Percentiles rank a stretch among this genome's conserved stretches.
Conservation (phyloP, 2,113 vertebrate species). For the Thalassoma bifasciatum region DNA sequence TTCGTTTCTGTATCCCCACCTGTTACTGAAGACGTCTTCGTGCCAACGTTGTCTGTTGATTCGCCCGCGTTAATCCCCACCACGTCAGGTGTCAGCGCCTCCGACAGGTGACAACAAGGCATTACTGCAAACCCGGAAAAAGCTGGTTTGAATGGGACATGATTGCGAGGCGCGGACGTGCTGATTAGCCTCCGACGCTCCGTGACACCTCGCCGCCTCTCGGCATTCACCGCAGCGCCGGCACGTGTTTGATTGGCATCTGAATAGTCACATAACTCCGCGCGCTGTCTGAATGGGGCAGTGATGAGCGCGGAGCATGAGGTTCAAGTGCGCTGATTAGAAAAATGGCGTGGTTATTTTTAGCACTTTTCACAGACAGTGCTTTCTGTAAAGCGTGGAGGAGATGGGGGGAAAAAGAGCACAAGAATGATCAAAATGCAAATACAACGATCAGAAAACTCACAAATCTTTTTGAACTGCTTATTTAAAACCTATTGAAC, state of each 20-base stretch:
- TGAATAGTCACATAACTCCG: slow-evolving; percentile 52
- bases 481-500: too few relatives aligned
- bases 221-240: background rate
- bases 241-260: slow-evolving; percentile 59
- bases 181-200: slow-evolving; percentile 73
- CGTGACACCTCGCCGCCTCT: slow-evolving; percentile 43
- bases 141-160: slow-evolving; percentile 74
- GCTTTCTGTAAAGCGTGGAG: background rate
- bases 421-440: background rate
- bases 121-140: slow-evolving; percentile 38
- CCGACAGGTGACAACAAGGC: slow-evolving; percentile 48
- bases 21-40: background rate
- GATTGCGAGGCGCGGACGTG: slow-evolving; percentile 70
- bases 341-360: slow-evolving; percentile 41
- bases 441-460: background rate
- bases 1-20: background rate
- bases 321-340: slow-evolving; percentile 63
- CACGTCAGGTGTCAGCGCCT: slow-evolving; percentile 49
- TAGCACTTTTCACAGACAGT: background rate
- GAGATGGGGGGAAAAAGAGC: background rate
- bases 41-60: slow-evolving; percentile 2
- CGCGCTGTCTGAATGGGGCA: slow-evolving; percentile 58
- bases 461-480: too few relatives aligned
- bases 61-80: slow-evolving; percentile 25
- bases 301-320: slow-evolving; percentile 65